phyloP scores from a whole-genome alignment of 53 echinoderm and acorn worm species.

The Stichopus horrens region DNA sequence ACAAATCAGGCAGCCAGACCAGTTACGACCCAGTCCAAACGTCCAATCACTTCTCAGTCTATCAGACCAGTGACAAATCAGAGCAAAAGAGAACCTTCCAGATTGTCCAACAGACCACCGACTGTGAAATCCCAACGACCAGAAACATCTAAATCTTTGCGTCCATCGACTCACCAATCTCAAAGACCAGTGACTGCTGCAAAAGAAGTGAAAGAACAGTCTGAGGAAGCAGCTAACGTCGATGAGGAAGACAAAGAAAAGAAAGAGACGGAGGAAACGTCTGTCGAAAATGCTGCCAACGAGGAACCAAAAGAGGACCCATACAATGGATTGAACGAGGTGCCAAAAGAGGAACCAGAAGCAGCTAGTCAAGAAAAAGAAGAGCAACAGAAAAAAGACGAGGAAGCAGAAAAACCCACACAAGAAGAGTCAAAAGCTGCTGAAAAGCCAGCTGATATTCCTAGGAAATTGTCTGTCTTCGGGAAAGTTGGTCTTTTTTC shows the following conservation, averaged over 20 bases:
- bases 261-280: conserved; percentile 25
- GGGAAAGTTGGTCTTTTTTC: conserved; percentile 27
- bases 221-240: conserved; percentile 16
- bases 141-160: conserved; percentile 3
- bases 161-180: conserved; percentile 5
- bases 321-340: not conserved
- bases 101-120: conserved; percentile 16
- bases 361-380: not conserved
- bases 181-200: conserved; percentile 3
- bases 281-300: not conserved
- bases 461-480: conserved; percentile 22
- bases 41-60: conserved; percentile 19
- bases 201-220: conserved; percentile 11
- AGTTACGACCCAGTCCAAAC: conserved; percentile 30
- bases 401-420: not conserved
- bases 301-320: conserved; percentile 9
- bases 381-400: conserved; percentile 27
- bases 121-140: conserved; percentile 3
- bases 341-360: not conserved
- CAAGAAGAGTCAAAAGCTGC: not conserved
- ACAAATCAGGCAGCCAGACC: conserved; percentile 50
- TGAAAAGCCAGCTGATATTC: not conserved
- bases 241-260: conserved; percentile 36
- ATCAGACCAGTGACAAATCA: conserved; percentile 23
- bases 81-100: conserved; percentile 13